Conservation (phyloP, 2,888 invertebrate species). For the Ormyrus nitidulus region DNA sequence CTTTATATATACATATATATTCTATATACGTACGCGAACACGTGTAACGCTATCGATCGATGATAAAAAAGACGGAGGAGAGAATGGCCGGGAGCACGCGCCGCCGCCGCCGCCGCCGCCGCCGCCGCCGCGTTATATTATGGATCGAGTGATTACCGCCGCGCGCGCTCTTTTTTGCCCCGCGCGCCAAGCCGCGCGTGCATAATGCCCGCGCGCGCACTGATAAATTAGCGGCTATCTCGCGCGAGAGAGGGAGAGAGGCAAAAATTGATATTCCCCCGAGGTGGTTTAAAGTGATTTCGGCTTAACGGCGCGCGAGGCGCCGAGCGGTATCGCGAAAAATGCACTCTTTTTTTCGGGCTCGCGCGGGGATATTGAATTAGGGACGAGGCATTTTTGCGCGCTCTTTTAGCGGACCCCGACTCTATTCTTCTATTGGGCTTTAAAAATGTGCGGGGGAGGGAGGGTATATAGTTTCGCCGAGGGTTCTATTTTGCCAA, state of each 20-base stretch:
- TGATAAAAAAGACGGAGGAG: constrained; percentile 25
- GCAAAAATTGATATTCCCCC: constrained; percentile 44
- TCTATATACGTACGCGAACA: constrained; percentile 19
- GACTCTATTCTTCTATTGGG: no score
- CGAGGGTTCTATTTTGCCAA: no score
- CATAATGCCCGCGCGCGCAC: neutral
- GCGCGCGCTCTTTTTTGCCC: constrained; percentile 2
- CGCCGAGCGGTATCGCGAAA: neutral
- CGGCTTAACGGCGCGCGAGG: neutral
- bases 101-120: no score
- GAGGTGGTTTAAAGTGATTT: constrained; percentile 26
- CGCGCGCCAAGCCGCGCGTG: neutral
- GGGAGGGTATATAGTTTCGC: no score
- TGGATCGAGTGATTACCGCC: constrained; percentile 33
- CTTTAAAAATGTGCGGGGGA: no score
- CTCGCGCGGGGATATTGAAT: neutral
- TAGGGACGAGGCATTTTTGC: neutral
- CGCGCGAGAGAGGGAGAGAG: no score
- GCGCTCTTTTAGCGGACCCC: no score
- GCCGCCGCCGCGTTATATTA: neutral
- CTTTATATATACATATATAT: constrained; percentile 6
- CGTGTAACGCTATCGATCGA: constrained; percentile 53
- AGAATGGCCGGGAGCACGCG: neutral
- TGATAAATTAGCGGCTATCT: constrained; percentile 16
- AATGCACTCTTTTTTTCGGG: constrained; percentile 2